Evolutionary conservation across 2,797 vertebrate genomes (phyloP).

Genomic region (Rhynchotus rufescens): DNA sequence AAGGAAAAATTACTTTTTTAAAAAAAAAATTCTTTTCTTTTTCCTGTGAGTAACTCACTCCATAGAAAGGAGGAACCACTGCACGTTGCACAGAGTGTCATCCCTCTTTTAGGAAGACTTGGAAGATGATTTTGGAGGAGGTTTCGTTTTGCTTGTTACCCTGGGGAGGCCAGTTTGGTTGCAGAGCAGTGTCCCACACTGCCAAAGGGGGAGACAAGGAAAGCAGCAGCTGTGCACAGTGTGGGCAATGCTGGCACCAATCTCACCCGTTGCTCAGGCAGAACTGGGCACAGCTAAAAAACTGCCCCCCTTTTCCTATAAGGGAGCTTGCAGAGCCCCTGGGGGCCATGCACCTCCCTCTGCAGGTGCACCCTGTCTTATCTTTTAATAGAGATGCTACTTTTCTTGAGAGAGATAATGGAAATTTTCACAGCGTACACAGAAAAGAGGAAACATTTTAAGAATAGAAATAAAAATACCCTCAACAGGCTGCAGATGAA

Average conservation of each 20-base stretch:
- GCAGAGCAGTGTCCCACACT: background rate
- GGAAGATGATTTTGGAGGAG: background rate
- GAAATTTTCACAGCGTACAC: background rate
- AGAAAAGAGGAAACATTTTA: conserved; percentile 33
- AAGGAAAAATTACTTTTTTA: background rate
- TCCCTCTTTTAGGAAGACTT: too few relatives aligned
- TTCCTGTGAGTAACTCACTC: background rate
- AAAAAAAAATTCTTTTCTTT: background rate
- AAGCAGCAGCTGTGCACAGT: background rate
- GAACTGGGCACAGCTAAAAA: background rate
- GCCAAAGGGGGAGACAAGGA: background rate
- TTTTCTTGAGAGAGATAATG: background rate
- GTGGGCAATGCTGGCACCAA: background rate
- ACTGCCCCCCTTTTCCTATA: background rate
- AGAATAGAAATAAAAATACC: background rate
- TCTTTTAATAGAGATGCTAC: background rate
- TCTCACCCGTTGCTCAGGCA: background rate
- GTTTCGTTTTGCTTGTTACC: background rate
- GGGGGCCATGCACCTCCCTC: background rate
- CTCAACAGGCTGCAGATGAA: conserved; percentile 16
- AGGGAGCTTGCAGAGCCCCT: background rate
- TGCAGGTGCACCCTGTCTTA: background rate
- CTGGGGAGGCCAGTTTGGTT: background rate
- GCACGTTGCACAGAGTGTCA: background rate
- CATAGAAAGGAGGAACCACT: background rate